A percentile compares a stretch with the other conserved stretches of the same genome.
Conservation (phyloP, 2,797 vertebrate genomes). For the Catamblyrhynchus diadema region DNA sequence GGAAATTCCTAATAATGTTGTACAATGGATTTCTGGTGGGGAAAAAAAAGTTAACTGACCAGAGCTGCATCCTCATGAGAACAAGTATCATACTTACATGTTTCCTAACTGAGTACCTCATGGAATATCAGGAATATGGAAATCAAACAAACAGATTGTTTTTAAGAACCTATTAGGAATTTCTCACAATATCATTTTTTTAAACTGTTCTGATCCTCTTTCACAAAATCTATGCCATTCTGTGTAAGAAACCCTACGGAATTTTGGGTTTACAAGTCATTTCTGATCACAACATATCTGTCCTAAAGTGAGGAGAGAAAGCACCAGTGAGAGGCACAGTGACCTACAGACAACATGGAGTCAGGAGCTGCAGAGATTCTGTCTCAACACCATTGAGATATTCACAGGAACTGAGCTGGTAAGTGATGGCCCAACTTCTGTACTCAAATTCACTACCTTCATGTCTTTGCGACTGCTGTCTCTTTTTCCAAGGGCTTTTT, state of each 20-base stretch:
- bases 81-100: not conserved
- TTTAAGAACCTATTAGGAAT: not conserved
- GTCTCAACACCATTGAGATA: not conserved
- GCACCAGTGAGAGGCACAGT: slow-evolving; percentile 17
- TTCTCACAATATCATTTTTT: not conserved
- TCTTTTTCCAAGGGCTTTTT: not conserved
- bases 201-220: not conserved
- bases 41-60: not conserved
- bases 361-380: slow-evolving; percentile 16
- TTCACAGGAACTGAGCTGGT: not conserved
- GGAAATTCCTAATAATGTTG: not conserved
- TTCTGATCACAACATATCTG: not conserved
- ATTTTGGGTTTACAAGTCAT: not conserved
- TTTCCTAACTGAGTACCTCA: not conserved
- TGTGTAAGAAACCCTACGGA: not conserved
- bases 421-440: slow-evolving; percentile 6
- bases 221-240: not conserved
- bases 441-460: not conserved
- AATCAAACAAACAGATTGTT: not conserved
- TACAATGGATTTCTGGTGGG: not conserved
- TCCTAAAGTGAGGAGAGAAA: not conserved
- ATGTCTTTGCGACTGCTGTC: not conserved
- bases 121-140: not conserved
- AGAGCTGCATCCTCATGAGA: not conserved
- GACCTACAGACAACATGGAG: not conserved